Conservation (phyloP, 2,888 invertebrate species). For the Chouioia cunea region DNA sequence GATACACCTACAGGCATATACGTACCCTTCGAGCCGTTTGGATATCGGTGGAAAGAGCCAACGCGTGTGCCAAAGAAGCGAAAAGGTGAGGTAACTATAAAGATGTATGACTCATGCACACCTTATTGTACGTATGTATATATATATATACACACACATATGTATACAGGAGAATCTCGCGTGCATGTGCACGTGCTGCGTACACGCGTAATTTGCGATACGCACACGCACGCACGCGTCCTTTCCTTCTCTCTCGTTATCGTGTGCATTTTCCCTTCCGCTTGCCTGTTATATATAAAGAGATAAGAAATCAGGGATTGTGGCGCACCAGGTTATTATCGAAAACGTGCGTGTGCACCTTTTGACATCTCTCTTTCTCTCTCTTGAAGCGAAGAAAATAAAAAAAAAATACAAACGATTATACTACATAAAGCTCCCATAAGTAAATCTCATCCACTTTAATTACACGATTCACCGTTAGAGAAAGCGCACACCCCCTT, state of each 20-base stretch:
- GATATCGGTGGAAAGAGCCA: no score
- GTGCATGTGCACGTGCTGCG: conserved; percentile 13
- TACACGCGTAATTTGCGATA: neutral
- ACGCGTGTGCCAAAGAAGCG: no score
- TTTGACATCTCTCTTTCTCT: no score
- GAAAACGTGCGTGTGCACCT: neutral
- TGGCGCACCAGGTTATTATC: neutral
- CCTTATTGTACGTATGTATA: no score
- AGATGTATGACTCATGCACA: no score
- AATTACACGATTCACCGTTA: no score
- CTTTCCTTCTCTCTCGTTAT: conserved; percentile 29
- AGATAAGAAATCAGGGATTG: conserved; percentile 24
- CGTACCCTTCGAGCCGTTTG: neutral
- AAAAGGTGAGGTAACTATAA: no score
- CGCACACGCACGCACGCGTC: no score
- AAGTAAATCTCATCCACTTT: no score
- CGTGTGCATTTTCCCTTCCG: neutral
- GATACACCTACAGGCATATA: neutral
- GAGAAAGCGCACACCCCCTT: no score
- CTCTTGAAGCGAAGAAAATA: no score
- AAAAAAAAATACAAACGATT: neutral
- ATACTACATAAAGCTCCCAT: neutral
- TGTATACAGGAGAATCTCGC: conserved; percentile 11
- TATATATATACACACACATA: no score
- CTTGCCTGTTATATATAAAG: neutral